Evolutionary conservation across 92 coral and sea anemone genomes (phyloP).

Genomic region (Heliopora coerulea): DNA sequence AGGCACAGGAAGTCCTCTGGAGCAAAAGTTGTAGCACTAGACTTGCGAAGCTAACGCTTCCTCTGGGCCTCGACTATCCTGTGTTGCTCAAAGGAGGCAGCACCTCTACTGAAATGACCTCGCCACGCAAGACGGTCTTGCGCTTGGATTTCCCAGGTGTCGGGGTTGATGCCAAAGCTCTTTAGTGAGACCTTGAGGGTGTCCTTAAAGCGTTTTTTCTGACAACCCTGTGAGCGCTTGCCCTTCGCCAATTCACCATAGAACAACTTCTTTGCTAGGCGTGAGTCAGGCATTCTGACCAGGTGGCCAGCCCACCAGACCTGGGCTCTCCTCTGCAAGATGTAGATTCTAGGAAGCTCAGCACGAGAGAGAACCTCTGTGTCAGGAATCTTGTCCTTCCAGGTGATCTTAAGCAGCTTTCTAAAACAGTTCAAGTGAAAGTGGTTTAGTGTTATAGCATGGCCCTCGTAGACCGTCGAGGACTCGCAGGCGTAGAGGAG

Average conservation of each 20-base stretch:
- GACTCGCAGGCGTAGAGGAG: constrained; percentile 37
- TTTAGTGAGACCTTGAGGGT: too few species aligned
- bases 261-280: constrained; percentile 43
- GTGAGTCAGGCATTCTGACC: constrained; percentile 35
- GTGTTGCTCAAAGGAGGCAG: too few species aligned
- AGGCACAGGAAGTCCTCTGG: too few species aligned
- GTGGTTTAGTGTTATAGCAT: constrained; percentile 9
- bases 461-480: constrained; percentile 34
- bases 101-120: too few species aligned
- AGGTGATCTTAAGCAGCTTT: constrained; percentile 16
- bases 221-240: too few species aligned
- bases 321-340: constrained; percentile 6
- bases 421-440: constrained; percentile 34
- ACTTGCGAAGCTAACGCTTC: too few species aligned
- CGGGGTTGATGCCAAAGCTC: too few species aligned
- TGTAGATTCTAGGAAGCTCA: constrained; percentile 12
- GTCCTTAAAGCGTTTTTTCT: too few species aligned
- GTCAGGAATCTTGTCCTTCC: constrained; percentile 16
- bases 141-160: too few species aligned
- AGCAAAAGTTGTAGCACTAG: too few species aligned
- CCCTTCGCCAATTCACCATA: constrained; percentile 44
- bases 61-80: too few species aligned
- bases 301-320: constrained; percentile 12
- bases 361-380: constrained; percentile 15
- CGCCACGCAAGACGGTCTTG: too few species aligned